phyloP scores from a whole-genome alignment of 2,797 vertebrate genomes.

The Melanogrammus aeglefinus region DNA sequence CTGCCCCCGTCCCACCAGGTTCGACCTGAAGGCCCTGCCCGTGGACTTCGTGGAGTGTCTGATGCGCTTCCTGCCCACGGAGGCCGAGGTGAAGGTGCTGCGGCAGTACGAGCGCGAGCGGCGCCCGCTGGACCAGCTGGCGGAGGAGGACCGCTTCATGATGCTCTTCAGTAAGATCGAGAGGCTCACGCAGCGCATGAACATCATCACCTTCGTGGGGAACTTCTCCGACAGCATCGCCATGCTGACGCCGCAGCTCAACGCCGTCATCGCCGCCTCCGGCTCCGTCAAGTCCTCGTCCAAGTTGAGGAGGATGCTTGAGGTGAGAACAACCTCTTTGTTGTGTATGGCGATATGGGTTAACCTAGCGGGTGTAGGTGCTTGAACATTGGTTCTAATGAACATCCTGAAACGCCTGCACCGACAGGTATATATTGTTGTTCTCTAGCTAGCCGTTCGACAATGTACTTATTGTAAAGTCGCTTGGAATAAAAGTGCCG shows the following conservation, averaged over 20 bases:
- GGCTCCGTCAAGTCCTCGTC: constrained; percentile 91
- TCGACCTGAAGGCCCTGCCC: constrained; percentile 86
- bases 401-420: too few relatives aligned
- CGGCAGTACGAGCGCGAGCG: constrained; percentile 92
- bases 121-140: constrained; percentile 88
- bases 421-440: too few relatives aligned
- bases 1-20: constrained; percentile 33
- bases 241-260: constrained; percentile 95
- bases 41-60: constrained; percentile 93
- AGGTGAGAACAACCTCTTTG: constrained; percentile 71
- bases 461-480: too few relatives aligned
- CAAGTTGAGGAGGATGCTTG: constrained; percentile 91
- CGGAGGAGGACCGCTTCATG: constrained; percentile 96
- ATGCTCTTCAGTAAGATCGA: constrained; percentile 94
- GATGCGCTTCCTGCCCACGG: constrained; percentile 92
- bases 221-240: constrained; percentile 88
- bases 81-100: constrained; percentile 86
- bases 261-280: constrained; percentile 90
- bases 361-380: too few relatives aligned
- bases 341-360: too few relatives aligned
- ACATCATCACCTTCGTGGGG: constrained; percentile 94
- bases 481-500: too few relatives aligned
- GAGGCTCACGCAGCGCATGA: constrained; percentile 93
- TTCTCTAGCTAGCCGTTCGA: too few relatives aligned
- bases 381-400: too few relatives aligned